Base-by-base conservation (phyloP, 2,113 vertebrate species). In the Oreochromis spilurus region DNA sequence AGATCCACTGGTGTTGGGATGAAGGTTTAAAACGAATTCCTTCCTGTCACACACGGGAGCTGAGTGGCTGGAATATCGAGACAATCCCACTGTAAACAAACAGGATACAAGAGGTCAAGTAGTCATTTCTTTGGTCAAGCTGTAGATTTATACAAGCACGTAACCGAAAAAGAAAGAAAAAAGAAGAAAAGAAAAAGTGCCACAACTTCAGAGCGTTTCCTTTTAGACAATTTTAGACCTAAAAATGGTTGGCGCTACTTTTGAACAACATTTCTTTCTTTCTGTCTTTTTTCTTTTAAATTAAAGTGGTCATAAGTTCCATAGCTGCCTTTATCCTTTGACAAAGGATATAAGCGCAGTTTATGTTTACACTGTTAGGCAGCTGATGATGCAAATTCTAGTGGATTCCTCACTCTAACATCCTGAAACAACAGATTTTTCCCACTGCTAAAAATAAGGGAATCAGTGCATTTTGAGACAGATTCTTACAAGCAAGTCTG, bases 21-120 rank as follows among this genome's bases (percentile, higher is more conserved):
- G 98, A 88, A 99, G 97, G 94, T 98, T 99, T 92, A 99, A 96
- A 92, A 99, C 97, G 90, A 99, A 98, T 94, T 99, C 98, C 90
- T 99, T 99, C 92, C 97, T 95, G 97, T 99, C 98, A 36, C 97
- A 98, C 94, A 97, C 97, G 4, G 98, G 96, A 75, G 97, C 95
- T 1, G 98, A 96, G 93, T 98, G 97, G 77, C 96, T 96, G 91
- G 98, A 97, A 95, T 98, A 99, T 48, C 97, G 97, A 90, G 98
- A 97, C 91, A 99, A 93, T 89, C 98, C 98, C 96, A 97, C 98
- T 99, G 97, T 19, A 93, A 89, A 92, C 88, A 94, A 72, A 88
- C 53, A 82, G 14, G 65, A 88, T 53, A 86, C 40, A 50, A 5
- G 7, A 70, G 38, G 82, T 82, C 55, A 90, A 17, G 38, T 48